Evolutionary conservation across 1,140 invertebrate genomes (phyloP).

Genomic region (Ooceraea biroi): DNA sequence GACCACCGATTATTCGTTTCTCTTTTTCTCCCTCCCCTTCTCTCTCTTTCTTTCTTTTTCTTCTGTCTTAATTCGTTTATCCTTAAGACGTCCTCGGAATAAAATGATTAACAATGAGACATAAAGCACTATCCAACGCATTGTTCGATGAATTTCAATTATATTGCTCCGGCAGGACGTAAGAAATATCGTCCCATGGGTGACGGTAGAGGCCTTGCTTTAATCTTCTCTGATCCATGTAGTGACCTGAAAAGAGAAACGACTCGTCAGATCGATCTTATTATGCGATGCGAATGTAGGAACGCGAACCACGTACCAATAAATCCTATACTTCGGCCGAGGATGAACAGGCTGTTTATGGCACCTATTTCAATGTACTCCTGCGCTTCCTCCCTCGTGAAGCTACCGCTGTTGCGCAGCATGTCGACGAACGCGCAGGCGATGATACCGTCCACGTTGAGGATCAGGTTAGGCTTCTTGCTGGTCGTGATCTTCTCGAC

Average conservation of each 20-base stretch:
- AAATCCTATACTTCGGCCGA: slow-evolving; percentile 99
- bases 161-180: slow-evolving; percentile 96
- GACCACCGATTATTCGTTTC: background rate
- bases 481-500: slow-evolving; percentile 99
- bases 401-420: slow-evolving; percentile 95
- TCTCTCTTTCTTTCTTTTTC: background rate
- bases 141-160: slow-evolving; percentile 75
- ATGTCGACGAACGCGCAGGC: slow-evolving; percentile 99
- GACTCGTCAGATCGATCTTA: background rate
- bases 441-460: slow-evolving; percentile 99
- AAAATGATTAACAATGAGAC: background rate
- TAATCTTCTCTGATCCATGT: slow-evolving; percentile 98
- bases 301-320: slow-evolving; percentile 96
- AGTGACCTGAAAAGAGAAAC: slow-evolving; percentile 91
- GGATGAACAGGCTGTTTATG: slow-evolving; percentile 99
- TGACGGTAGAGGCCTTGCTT: slow-evolving; percentile 99
- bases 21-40: too few species aligned
- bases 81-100: slow-evolving; percentile 15
- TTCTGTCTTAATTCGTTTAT: slow-evolving; percentile 7
- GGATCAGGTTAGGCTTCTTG: slow-evolving; percentile 99
- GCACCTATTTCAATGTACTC: slow-evolving; percentile 99
- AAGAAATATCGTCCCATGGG: slow-evolving; percentile 99
- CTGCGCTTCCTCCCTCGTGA: slow-evolving; percentile 98
- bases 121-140: slow-evolving; percentile 25
- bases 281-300: background rate